Base-by-base conservation (phyloP, 1,140 invertebrate species). In the Magallana ariakensis region DNA sequence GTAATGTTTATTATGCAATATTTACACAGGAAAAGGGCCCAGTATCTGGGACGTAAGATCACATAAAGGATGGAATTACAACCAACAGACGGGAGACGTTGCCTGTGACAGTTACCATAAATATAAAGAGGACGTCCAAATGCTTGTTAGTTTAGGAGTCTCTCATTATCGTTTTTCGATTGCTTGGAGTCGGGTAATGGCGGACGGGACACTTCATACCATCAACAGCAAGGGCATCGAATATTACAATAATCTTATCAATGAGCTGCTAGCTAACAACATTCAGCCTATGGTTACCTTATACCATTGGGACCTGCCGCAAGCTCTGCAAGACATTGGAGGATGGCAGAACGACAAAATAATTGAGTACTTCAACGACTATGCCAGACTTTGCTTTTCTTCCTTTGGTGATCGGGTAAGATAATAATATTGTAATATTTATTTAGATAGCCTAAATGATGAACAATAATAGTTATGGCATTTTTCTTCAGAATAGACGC, bases 81-180 rank as follows among this genome's bases (percentile, higher is more conserved):
- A 96, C 88, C 82, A 91, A 4, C 93, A 89, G 3, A 95, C 94
- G 81, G 96, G 96, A 0, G 96, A 97, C 91, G 91, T 97, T n/a
- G 96, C 96, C 0, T 96, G 95, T 88, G 96, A 97, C 92, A 97
- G 96, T 10, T 97, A 97, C 92, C 94, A 97, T 92, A 94, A 96
- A 81, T 96, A 96, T 92, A 93, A 94, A 85, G 95, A 96, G 89
- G 97, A 97, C 93, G 95, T 97, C 0, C 93, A 95, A 60, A 94
- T 96, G 66, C 90, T 97, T 2, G 94, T 93, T 85, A 88, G 89
- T 82, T 58, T 95, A 0, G 94, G 94, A 53, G 94, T 96, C 93
- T 54, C 46, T 55, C 90, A 92, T 58, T 94, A 94, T 87, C 90
- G 94, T 10, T 94, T 94, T 82, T 94, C 94, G 5, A 91, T 94